Evolutionary conservation across 2,797 vertebrate genomes (phyloP), one percentile per base, ranked within the genome.

Genomic region (Coendou prehensilis): DNA sequence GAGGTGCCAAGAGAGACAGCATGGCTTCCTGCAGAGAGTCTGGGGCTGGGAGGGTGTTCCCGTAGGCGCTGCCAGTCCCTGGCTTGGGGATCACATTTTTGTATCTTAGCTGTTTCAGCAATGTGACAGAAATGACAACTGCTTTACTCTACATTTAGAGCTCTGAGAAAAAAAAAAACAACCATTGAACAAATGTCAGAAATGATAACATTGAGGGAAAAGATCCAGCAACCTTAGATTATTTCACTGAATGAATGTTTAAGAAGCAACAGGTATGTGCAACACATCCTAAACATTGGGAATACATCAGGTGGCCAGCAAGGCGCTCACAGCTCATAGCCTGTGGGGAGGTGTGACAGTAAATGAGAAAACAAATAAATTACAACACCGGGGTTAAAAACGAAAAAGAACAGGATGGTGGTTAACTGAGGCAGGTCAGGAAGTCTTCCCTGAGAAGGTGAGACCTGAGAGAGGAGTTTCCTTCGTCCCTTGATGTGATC

Each of bases 1-100:
- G 93, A 50, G 64, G 95, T 97, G 94, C 95, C 97, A 80, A 93
- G 85, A 97, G 95, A 92, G 87, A 57, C 4, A 45, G 54, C 30
- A 17, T 6, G 3, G 56, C 45, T 10, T 69, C 9, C 33, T 37
- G 86, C 50, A 56, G 50, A 91, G 54, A 92, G 15, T 57, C 57
- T 47, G 81, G 71, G 71, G 5, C 45, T 13, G 7, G 63, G 64
- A 69, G 6, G 9, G 47, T 57, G 17, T 69, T 79, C 28, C 89
- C 33, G 5, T 0, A 14, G 78, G 26, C 0, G 0, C 45, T 28
- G 59, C 57, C n/a, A 26, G 5, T 11, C 5, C 63, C 80, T 90
- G 64, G 41, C 41, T 59, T 47, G 20, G 52, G 2, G 30, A 64
- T 61, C 54, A 50, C 52, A 15, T 22, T 73, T 73, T 56, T 45